Evolutionary conservation across 2,113 vertebrate genomes (phyloP), one percentile per base, ranked within the genome.

Genomic region (Nansenia antarctica): DNA sequence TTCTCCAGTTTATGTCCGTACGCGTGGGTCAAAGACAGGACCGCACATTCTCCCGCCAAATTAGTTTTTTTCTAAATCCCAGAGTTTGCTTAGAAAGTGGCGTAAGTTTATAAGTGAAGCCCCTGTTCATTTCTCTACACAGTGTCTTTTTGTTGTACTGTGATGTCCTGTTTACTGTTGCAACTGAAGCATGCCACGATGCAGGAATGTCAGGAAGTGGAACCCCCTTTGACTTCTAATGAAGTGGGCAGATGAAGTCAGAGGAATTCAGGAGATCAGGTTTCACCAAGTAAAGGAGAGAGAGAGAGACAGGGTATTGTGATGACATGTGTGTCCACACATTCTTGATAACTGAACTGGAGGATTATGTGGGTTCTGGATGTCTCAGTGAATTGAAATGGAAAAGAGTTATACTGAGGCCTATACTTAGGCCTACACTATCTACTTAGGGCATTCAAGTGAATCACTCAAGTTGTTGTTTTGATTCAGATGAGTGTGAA

Each of bases 181-280:
- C n/a, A n/a, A n/a, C n/a, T n/a, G n/a, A n/a, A n/a, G n/a, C n/a
- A n/a, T n/a, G n/a, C n/a, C n/a, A n/a, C n/a, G n/a, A n/a, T n/a
- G n/a, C n/a, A n/a, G n/a, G n/a, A n/a, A n/a, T n/a, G n/a, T n/a
- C n/a, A n/a, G n/a, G n/a, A n/a, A n/a, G n/a, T n/a, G n/a, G n/a
- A 42, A 3, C 5, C 20, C 20, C 6, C 52, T 24, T 30, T n/a
- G 29, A 47, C 5, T 59, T 47, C 34, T 30, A 70, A 24, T 31
- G 58, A 67, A 84, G 67, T 45, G 20, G 42, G 32, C 20, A 47
- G 45, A 52, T 62, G 61, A 74, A 61, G 30, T 79, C 8, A 32
- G 67, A 83, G 62, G 76, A 79, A 78, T 81, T 85, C 65, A 58
- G 66, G n/a, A 57, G 80, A 85, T 52, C 76, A 22, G 2, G 74